Conservation (phyloP, 2,888 invertebrate genomes). For the Lucinisca nassula region DNA sequence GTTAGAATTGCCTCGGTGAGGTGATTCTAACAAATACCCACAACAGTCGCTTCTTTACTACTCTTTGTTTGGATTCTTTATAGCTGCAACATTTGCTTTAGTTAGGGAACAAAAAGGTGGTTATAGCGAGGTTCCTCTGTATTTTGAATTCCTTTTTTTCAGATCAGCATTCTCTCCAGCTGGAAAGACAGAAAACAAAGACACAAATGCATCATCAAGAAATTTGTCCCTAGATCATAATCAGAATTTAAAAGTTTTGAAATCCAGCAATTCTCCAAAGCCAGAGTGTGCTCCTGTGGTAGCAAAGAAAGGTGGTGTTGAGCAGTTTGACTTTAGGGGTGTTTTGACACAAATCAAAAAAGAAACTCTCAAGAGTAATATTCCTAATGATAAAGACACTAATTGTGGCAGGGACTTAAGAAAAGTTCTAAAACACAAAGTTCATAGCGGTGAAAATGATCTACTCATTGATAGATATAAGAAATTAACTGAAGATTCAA, state of each 20-base stretch:
- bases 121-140: too few species aligned
- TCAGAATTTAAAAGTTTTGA: not conserved
- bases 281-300: not conserved
- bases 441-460: not conserved
- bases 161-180: not conserved
- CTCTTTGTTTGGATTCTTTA: too few species aligned
- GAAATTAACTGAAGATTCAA: not conserved
- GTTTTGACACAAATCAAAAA: constrained; percentile 40
- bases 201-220: not conserved
- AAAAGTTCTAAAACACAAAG: constrained; percentile 45
- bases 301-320: constrained; percentile 55
- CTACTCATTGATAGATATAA: not conserved
- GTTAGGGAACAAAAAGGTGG: too few species aligned
- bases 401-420: constrained; percentile 33
- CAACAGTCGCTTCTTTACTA: too few species aligned
- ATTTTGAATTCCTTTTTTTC: constrained; percentile 20
- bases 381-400: constrained; percentile 12
- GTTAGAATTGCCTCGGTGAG: too few species aligned
- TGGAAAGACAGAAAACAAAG: constrained; percentile 35
- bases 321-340: constrained; percentile 68
- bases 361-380: constrained; percentile 5
- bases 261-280: not conserved
- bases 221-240: constrained; percentile 12
- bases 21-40: too few species aligned
- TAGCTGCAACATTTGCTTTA: too few species aligned